These are phyloP conservation scores for Trachops cirrhosus DNA, from an alignment of 2,797 vertebrate genomes.

Conservation along the genomic window DNA sequence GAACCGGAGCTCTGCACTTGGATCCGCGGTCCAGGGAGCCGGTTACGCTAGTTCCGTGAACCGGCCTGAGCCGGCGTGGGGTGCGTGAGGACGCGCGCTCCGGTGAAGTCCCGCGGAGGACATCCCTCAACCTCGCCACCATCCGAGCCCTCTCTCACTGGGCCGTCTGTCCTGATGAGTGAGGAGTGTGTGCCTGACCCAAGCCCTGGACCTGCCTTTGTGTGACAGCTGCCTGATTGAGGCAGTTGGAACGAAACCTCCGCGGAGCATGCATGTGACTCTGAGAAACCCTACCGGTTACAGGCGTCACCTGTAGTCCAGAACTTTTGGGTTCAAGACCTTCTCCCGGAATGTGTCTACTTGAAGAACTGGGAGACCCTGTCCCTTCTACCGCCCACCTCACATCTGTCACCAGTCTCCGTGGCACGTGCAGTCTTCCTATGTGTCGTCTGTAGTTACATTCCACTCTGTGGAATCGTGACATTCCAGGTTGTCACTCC, in stretches of 20 bases:
- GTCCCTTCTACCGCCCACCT: background rate
- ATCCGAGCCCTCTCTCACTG: no score
- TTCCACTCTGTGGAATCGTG: background rate
- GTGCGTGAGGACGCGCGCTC: no score
- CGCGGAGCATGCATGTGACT: background rate
- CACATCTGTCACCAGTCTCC: background rate
- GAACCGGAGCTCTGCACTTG: background rate
- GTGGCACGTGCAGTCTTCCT: fast-evolving
- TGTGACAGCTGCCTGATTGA: background rate
- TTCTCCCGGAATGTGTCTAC: background rate
- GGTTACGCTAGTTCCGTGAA: background rate
- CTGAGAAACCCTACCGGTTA: background rate
- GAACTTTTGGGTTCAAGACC: background rate
- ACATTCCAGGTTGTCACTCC: background rate
- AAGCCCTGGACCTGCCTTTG: no score
- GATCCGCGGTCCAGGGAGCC: background rate
- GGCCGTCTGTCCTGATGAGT: background rate
- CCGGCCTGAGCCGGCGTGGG: background rate
- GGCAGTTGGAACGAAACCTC: background rate
- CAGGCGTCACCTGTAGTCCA: background rate
- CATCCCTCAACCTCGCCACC: no score
- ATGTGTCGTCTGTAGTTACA: background rate
- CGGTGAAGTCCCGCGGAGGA: background rate
- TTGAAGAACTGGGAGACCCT: background rate
- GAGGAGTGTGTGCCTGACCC: background rate